Evolutionary conservation across 1,140 invertebrate genomes (phyloP).

Genomic region (Nylanderia fulva): DNA sequence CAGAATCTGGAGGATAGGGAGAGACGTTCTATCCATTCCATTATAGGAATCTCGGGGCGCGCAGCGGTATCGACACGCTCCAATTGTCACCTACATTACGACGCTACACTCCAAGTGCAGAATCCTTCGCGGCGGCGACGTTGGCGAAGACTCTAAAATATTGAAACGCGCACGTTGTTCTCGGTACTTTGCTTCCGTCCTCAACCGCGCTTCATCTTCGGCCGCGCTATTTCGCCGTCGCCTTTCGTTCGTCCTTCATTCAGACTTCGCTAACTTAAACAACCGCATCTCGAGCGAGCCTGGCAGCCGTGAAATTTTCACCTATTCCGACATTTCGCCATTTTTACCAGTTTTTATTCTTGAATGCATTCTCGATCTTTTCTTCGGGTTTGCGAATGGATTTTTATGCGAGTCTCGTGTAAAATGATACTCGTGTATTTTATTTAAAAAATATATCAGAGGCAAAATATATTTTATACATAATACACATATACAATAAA

Average conservation of each 20-base stretch:
- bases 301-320: conserved; percentile 18
- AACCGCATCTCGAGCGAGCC: conserved; percentile 57
- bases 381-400: not conserved
- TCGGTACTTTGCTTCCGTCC: conserved; percentile 53
- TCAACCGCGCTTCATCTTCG: conserved; percentile 38
- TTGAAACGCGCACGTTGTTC: conserved; percentile 73
- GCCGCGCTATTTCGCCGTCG: conserved; percentile 52
- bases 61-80: conserved; percentile 72
- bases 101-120: conserved; percentile 43
- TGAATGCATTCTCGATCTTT: conserved; percentile 28
- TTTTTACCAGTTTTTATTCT: conserved; percentile 18
- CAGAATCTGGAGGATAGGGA: conserved; percentile 27
- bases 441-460: not conserved
- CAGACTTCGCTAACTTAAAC: conserved; percentile 56
- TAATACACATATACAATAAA: not conserved
- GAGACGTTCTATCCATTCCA: conserved; percentile 69
- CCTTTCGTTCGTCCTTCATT: conserved; percentile 20
- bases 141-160: conserved; percentile 73
- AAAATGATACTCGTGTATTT: conserved; percentile 32
- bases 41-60: conserved; percentile 71
- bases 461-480: not conserved
- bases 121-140: conserved; percentile 32
- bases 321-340: conserved; percentile 19
- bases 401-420: not conserved
- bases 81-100: conserved; percentile 77